Percentiles rank a stretch among this genome's conserved stretches.
Evolutionary conservation across 92 coral and sea anemone species (phyloP).

Genomic region (Zoanthus sociatus): DNA sequence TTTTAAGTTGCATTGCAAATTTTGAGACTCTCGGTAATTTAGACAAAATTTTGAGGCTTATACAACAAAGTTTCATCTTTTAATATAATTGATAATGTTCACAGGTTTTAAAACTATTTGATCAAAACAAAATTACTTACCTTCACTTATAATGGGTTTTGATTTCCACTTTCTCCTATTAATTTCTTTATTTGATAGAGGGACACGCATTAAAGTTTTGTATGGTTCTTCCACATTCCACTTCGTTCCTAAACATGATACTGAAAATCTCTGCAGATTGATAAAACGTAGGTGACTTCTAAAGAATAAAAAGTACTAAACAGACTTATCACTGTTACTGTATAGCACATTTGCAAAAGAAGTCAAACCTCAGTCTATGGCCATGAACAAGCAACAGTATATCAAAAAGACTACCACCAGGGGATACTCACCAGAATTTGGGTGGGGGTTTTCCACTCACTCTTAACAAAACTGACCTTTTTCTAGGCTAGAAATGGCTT

Average conservation of each 20-base stretch:
- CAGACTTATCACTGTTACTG: neutral
- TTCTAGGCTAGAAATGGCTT: no score
- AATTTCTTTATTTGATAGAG: conserved; percentile 15
- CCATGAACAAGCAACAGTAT: no score
- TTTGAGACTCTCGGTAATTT: no score
- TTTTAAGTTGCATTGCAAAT: no score
- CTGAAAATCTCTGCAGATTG: conserved; percentile 27
- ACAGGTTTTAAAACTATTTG: neutral
- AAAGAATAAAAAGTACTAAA: neutral
- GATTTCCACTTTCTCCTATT: conserved; percentile 11
- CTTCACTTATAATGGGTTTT: neutral
- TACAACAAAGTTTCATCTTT: no score
- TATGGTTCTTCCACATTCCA: conserved; percentile 13
- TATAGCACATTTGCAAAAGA: no score
- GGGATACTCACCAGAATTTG: no score
- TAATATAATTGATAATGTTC: neutral
- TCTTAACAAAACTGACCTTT: no score
- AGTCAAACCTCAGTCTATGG: no score
- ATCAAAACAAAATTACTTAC: neutral
- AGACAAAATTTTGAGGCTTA: no score
- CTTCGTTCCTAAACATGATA: neutral
- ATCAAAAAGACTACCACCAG: no score
- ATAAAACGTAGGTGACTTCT: neutral
- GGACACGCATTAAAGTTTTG: conserved; percentile 16
- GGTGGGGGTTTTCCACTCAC: no score